phyloP scores from a whole-genome alignment of 2,888 invertebrate species.

The Leptura quadrifasciata region DNA sequence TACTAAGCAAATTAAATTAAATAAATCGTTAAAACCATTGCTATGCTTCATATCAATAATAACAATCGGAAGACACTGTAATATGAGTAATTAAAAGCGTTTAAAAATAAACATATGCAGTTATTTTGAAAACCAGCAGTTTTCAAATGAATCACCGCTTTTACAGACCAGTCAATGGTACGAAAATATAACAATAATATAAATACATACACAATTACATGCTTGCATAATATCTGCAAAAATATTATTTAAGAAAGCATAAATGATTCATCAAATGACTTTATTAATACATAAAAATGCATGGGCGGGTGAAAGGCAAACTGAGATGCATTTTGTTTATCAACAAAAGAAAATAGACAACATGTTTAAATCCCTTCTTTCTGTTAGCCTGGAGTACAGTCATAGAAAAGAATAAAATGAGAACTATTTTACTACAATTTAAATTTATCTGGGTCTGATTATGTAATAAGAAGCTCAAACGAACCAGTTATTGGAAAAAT shows the following conservation, averaged over 20 bases:
- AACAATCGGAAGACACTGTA: constrained; percentile 16
- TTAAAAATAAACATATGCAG: constrained; percentile 35
- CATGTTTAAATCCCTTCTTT: too few relatives aligned
- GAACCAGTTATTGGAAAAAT: too few relatives aligned
- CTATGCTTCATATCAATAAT: background rate
- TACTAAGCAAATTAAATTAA: background rate
- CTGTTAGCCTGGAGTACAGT: too few relatives aligned
- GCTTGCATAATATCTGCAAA: constrained; percentile 28
- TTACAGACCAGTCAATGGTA: constrained; percentile 30
- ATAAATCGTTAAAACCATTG: background rate
- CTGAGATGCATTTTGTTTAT: background rate
- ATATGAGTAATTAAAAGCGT: constrained; percentile 18
- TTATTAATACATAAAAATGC: constrained; percentile 12
- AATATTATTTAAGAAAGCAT: constrained; percentile 16
- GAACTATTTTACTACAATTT: too few relatives aligned
- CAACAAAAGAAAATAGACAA: too few relatives aligned
- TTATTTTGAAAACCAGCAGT: constrained; percentile 28
- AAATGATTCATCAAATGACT: constrained; percentile 22
- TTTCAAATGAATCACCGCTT: constrained; percentile 34
- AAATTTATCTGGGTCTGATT: too few relatives aligned
- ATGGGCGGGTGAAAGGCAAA: background rate
- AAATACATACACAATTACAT: constrained; percentile 24
- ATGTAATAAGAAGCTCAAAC: too few relatives aligned
- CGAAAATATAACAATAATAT: constrained; percentile 38
- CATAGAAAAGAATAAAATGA: too few relatives aligned